A percentile compares a stretch with the other conserved stretches of the same genome.
phyloP scores from a whole-genome alignment of 2,888 invertebrate species.

The Steinernema carpocapsae region DNA sequence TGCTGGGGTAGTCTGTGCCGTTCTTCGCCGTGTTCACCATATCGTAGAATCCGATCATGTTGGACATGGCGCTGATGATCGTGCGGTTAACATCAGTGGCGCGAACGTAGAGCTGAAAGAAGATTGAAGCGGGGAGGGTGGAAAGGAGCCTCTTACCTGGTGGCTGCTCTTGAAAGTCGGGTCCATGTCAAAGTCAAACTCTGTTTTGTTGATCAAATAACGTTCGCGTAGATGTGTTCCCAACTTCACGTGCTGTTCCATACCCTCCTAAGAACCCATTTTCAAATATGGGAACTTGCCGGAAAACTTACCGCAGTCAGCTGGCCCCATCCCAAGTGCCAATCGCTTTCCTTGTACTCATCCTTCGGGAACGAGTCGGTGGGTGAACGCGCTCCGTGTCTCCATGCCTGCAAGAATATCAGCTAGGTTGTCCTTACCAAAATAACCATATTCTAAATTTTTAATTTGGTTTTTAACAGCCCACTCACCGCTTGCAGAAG shows the following conservation, averaged over 20 bases:
- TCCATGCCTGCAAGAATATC: constrained; percentile 49
- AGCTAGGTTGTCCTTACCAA: not conserved
- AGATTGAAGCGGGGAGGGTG: not conserved
- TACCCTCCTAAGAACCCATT: constrained; percentile 37
- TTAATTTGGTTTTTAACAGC: no score
- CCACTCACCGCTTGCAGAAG: constrained; percentile 11
- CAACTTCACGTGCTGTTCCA: constrained; percentile 40
- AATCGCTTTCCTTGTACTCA: constrained; percentile 36
- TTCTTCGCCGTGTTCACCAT: not conserved
- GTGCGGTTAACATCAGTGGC: constrained; percentile 37
- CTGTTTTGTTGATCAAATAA: constrained; percentile 30
- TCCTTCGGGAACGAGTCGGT: constrained; percentile 46
- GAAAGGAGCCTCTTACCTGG: not conserved
- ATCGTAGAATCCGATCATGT: constrained; percentile 36
- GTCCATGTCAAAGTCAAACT: constrained; percentile 21
- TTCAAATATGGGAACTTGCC: not conserved
- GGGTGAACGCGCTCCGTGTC: constrained; percentile 60
- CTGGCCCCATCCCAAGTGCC: constrained; percentile 35
- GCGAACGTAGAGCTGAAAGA: constrained; percentile 27
- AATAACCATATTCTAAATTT: no score
- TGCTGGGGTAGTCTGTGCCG: constrained; percentile 18
- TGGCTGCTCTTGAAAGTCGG: constrained; percentile 3
- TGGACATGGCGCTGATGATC: constrained; percentile 38
- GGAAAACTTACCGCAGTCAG: constrained; percentile 30
- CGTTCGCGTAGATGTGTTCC: constrained; percentile 40